A percentile compares a stretch with the other conserved stretches of the same genome.
Conservation (phyloP, 2,888 invertebrate genomes). For the Tillus elongatus region DNA sequence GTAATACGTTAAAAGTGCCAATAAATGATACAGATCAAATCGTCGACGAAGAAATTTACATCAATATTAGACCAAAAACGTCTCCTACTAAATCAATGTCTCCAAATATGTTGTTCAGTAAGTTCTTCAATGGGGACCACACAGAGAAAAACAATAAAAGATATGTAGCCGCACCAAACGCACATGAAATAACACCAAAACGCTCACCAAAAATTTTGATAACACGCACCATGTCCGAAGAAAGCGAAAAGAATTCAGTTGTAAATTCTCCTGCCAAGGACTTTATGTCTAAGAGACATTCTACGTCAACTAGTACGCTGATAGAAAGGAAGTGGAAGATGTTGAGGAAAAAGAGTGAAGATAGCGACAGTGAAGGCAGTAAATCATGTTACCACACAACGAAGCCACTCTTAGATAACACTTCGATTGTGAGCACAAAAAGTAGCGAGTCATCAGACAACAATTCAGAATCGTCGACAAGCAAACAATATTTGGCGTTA, state of each 20-base stretch:
- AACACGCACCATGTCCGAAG: slow-evolving; percentile 64
- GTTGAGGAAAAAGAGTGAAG: slow-evolving; percentile 30
- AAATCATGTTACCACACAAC: slow-evolving; percentile 24
- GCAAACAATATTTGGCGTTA: slow-evolving; percentile 38
- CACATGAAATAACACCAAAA: slow-evolving; percentile 33
- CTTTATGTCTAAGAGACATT: slow-evolving; percentile 34
- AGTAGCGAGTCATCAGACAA: slow-evolving; percentile 45
- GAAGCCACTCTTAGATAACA: slow-evolving; percentile 31
- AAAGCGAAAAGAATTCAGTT: slow-evolving; percentile 52
- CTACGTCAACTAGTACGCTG: slow-evolving; percentile 39
- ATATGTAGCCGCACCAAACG: slow-evolving; percentile 24
- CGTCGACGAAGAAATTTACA: slow-evolving; percentile 37
- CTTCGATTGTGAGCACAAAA: slow-evolving; percentile 38
- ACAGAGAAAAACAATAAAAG: slow-evolving; percentile 24
- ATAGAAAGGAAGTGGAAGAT: slow-evolving; percentile 40
- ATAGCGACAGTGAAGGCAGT: slow-evolving; percentile 29
- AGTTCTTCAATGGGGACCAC: slow-evolving; percentile 48
- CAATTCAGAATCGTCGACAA: slow-evolving; percentile 37
- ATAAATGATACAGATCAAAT: slow-evolving; percentile 45
- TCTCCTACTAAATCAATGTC: slow-evolving; percentile 40
- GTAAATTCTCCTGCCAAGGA: slow-evolving; percentile 35
- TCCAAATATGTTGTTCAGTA: slow-evolving; percentile 53
- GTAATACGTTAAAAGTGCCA: slow-evolving; percentile 58
- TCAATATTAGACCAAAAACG: slow-evolving; percentile 15
- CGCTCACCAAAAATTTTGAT: slow-evolving; percentile 61